Evolutionary conservation across 2,888 invertebrate species (phyloP).

Genomic region (Coecobrya sp.): DNA sequence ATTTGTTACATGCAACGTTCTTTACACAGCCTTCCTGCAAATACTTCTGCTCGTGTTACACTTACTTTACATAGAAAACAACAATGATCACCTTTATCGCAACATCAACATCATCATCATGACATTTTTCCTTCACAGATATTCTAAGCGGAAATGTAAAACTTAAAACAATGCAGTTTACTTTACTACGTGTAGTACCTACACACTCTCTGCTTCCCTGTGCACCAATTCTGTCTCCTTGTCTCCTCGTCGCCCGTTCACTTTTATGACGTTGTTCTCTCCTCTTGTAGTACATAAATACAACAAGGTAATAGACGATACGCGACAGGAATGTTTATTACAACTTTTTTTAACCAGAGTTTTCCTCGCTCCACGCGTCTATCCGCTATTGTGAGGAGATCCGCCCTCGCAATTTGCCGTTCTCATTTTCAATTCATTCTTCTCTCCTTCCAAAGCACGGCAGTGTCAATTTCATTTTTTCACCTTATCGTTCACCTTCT

Average conservation of each 20-base stretch:
- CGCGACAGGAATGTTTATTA: conserved; percentile 53
- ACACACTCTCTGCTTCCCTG: background rate
- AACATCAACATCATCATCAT: background rate
- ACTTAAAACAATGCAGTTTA: background rate
- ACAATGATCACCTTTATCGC: conserved; percentile 30
- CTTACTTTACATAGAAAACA: background rate
- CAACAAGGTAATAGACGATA: conserved; percentile 37
- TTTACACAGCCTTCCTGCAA: no score
- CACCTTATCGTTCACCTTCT: conserved; percentile 1
- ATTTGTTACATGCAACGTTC: no score
- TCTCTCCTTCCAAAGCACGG: background rate
- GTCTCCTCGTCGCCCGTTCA: conserved; percentile 30
- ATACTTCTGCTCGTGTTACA: background rate
- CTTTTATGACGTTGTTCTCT: conserved; percentile 53
- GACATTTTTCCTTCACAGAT: background rate
- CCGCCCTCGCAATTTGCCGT: conserved; percentile 64
- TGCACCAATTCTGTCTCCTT: background rate
- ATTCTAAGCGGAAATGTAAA: background rate
- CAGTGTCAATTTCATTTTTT: conserved; percentile 13
- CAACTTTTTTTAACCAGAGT: background rate
- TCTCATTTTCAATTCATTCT: conserved; percentile 58
- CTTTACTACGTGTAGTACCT: background rate
- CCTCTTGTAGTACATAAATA: conserved; percentile 37
- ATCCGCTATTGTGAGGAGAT: background rate
- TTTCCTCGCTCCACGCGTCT: background rate